Evolutionary conservation across 2,113 vertebrate species (phyloP).

Genomic region (Orthonyx spaldingii): DNA sequence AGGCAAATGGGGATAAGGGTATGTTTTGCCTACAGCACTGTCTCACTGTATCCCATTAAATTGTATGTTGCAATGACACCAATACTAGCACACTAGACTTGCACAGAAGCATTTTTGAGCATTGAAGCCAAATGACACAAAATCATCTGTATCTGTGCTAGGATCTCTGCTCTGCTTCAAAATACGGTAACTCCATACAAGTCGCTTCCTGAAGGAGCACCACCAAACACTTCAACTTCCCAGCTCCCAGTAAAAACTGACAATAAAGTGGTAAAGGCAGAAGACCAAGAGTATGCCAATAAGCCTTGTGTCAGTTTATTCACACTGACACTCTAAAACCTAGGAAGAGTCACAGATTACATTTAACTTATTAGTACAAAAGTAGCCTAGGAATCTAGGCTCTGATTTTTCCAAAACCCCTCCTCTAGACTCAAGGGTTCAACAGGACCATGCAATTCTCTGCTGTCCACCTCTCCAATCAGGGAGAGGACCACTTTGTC

Average conservation of each 20-base stretch:
- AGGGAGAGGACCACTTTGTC: background rate
- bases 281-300: background rate
- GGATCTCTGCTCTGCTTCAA: background rate
- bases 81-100: background rate
- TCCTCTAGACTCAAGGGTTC: background rate
- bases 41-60: background rate
- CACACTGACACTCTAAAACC: background rate
- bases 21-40: background rate
- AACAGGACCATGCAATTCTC: background rate
- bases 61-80: background rate
- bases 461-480: background rate
- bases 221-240: background rate
- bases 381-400: background rate
- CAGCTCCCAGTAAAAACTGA: background rate
- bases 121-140: background rate
- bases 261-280: background rate
- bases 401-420: background rate
- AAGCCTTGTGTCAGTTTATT: background rate
- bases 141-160: background rate
- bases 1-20: background rate
- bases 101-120: background rate
- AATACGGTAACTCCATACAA: background rate
- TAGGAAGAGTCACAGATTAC: background rate
- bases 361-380: background rate
- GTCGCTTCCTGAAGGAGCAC: background rate